Percentiles rank a stretch among this genome's conserved stretches.
Evolutionary conservation across 2,113 vertebrate species (phyloP).

Genomic region (Dolichallabes microphthalmus): DNA sequence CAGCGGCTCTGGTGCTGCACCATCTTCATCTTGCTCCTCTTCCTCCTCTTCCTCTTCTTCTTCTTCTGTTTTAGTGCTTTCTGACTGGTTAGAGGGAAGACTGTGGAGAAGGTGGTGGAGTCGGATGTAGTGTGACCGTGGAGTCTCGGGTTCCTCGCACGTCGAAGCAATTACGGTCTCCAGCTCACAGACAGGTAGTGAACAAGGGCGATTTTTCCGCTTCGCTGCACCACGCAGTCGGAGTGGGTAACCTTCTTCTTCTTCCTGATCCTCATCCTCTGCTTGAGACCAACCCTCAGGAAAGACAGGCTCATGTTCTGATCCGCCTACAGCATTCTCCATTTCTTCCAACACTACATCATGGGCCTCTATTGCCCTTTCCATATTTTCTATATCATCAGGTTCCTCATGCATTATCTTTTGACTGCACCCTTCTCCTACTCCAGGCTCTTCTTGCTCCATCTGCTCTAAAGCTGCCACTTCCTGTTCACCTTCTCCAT

Average conservation of each 20-base stretch:
- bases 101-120: slow-evolving; percentile 86
- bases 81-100: slow-evolving; percentile 72
- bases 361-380: slow-evolving; percentile 29
- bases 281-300: slow-evolving; percentile 52
- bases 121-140: slow-evolving; percentile 84
- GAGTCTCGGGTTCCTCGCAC: slow-evolving; percentile 82
- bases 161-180: slow-evolving; percentile 84
- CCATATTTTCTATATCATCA: neutral
- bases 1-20: slow-evolving; percentile 25
- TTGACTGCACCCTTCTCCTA: neutral
- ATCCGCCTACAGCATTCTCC: neutral
- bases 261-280: slow-evolving; percentile 53
- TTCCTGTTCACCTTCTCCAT: neutral
- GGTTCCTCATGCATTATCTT: neutral
- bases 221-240: slow-evolving; percentile 68
- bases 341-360: slow-evolving; percentile 11
- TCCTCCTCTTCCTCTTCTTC: slow-evolving; percentile 42
- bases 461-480: neutral
- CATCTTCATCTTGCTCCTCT: slow-evolving; percentile 41
- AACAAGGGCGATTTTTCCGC: slow-evolving; percentile 79
- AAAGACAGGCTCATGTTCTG: neutral
- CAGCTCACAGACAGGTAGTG: slow-evolving; percentile 84
- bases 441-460: neutral
- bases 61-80: slow-evolving; percentile 18
- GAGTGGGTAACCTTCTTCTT: slow-evolving; percentile 60